Evolutionary conservation across 2,888 invertebrate genomes (phyloP).

Genomic region (Laothoe populi): DNA sequence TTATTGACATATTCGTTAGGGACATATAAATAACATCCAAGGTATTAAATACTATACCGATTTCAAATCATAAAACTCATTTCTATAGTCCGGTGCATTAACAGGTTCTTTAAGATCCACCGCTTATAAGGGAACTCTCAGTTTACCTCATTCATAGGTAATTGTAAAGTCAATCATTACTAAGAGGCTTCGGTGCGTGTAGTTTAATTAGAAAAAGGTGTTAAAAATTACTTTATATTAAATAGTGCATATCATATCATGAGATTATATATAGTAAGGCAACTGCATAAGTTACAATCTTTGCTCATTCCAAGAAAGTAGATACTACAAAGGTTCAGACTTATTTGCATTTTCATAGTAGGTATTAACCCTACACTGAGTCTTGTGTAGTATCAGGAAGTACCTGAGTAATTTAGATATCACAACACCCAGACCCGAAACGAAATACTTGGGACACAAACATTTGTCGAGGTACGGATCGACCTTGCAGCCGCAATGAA

Average conservation of each 20-base stretch:
- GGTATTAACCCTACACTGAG: too few relatives aligned
- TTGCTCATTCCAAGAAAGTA: too few relatives aligned
- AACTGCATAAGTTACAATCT: too few relatives aligned
- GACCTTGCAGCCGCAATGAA: too few relatives aligned
- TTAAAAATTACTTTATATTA: slow-evolving; percentile 11
- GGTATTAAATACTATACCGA: slow-evolving; percentile 44
- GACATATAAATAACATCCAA: slow-evolving; percentile 59
- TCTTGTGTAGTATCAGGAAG: too few relatives aligned
- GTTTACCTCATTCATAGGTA: slow-evolving; percentile 13
- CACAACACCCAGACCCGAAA: too few relatives aligned
- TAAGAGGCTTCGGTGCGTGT: slow-evolving; percentile 4
- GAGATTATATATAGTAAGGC: background rate
- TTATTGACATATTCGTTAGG: slow-evolving; percentile 70
- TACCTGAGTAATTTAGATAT: too few relatives aligned
- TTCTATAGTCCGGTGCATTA: slow-evolving; percentile 10
- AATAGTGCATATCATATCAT: background rate
- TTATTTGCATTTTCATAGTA: too few relatives aligned
- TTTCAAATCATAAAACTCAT: slow-evolving; percentile 46
- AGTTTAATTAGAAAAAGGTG: slow-evolving; percentile 9
- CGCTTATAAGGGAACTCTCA: slow-evolving; percentile 3
- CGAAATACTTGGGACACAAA: too few relatives aligned
- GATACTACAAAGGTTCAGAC: too few relatives aligned
- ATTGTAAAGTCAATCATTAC: slow-evolving; percentile 21
- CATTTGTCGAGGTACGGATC: too few relatives aligned
- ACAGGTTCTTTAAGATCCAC: slow-evolving; percentile 20